phyloP scores from a whole-genome alignment of 2,888 invertebrate species.

The Branchipolynoe longqiensis region DNA sequence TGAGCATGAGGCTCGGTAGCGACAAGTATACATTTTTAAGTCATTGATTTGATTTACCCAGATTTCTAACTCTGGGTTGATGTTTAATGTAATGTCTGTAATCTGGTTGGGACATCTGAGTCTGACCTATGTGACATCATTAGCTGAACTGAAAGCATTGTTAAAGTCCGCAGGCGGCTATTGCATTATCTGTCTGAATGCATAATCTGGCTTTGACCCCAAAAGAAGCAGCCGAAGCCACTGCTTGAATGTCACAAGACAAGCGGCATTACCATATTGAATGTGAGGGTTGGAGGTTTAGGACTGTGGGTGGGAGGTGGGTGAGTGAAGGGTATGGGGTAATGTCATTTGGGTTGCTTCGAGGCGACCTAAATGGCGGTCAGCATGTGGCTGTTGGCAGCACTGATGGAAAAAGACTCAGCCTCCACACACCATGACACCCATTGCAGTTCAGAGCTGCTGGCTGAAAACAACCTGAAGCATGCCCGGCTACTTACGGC shows the following conservation, averaged over 20 bases:
- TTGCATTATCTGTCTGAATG: background rate
- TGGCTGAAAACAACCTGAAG: conserved; percentile 31
- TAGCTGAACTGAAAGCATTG: no score
- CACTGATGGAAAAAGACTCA: background rate
- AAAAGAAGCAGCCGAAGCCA: background rate
- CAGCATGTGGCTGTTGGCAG: background rate
- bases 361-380: background rate
- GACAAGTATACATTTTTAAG: no score
- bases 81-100: no score
- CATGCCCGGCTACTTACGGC: conserved; percentile 6
- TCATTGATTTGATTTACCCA: no score
- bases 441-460: background rate
- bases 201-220: background rate
- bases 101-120: no score
- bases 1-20: no score
- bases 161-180: no score
- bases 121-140: no score
- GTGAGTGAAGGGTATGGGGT: no score
- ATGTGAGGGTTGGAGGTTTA: background rate
- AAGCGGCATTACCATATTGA: background rate
- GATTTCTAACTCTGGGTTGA: no score
- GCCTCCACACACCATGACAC: background rate
- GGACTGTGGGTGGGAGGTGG: background rate
- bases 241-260: background rate
- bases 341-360: background rate